Base-by-base conservation (phyloP, 2,888 invertebrate genomes). In the Ischnus inquisitorius region DNA sequence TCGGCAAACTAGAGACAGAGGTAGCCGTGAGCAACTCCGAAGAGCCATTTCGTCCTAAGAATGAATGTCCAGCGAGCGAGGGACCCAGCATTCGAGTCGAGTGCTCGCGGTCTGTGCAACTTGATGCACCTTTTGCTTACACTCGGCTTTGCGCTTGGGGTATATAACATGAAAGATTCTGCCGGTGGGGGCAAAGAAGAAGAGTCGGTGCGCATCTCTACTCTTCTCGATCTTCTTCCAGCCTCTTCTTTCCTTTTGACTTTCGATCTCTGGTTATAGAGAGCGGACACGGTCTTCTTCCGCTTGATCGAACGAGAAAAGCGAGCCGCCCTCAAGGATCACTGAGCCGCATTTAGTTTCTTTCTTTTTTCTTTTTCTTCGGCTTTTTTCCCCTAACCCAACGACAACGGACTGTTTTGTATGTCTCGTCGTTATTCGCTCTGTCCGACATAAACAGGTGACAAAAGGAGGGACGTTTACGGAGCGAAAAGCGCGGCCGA, bases 11-110 rank as follows among this genome's bases (percentile, higher is more conserved):
- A 60, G 46, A 46, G 25, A 39, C 69, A 41, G 25, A 71, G 25
- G 0, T 51, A n/a, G 12, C 41, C 39, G 41, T 71, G 62, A n/a
- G 41, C 51, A 34, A 43, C 54, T 64, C 16, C 4, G 43, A 54
- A 72, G 14, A 79, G 54, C 72, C 65, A 65, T 72, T 79, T 41
- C 51, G 48, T 64, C 41, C 54, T 25, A 71, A 54, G 71, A 79
- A 79, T 48, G 41, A 71, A 79, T 62, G 68, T 28, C 54, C 76
- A 57, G 54, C 22, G 57, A 34, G 34, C 34, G 8, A 34, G 34
- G 39, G 39, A 10, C n/a, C n/a, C 8, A 51, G 5, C 51, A 57
- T 14, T 41, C 54, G n/a, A 57, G 25, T 41, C 34, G 25, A 41
- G 62, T 51, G 39, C 25, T 67, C 39, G n/a, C n/a, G 74, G 74